Evolutionary conservation across 23 tunicate species (phyloP).

Genomic region (Ascidia mentula): DNA sequence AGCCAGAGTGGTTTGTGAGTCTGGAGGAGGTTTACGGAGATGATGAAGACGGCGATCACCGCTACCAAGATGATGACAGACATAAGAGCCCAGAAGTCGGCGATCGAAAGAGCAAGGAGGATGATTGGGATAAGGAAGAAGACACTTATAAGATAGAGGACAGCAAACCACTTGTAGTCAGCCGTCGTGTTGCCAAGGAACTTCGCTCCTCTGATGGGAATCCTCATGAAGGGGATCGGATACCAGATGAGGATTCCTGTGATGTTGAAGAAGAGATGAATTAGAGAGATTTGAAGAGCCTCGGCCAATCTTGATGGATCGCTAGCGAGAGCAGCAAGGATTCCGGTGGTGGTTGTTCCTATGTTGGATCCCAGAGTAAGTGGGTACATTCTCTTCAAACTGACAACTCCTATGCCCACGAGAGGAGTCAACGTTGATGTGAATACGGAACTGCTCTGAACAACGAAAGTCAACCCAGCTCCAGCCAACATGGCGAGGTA

Average conservation of each 20-base stretch:
- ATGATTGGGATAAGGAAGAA: conserved; percentile 70
- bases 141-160: conserved; percentile 62
- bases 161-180: conserved; percentile 90
- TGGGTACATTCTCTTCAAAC: conserved; percentile 81
- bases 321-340: conserved; percentile 61
- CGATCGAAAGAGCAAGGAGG: conserved; percentile 57
- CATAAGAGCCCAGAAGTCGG: conserved; percentile 42
- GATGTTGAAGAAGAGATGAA: conserved; percentile 85
- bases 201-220: conserved; percentile 70
- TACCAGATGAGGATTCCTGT: conserved; percentile 75
- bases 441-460: conserved; percentile 92
- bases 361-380: conserved; percentile 81
- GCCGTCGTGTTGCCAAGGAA: conserved; percentile 78
- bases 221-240: conserved; percentile 65
- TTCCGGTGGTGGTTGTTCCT: conserved; percentile 79
- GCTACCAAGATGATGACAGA: conserved; percentile 39
- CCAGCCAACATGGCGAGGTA: conserved; percentile 80
- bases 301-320: conserved; percentile 26
- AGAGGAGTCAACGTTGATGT: conserved; percentile 88
- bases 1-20: conserved; percentile 48
- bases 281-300: conserved; percentile 72
- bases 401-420: conserved; percentile 92
- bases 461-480: conserved; percentile 86
- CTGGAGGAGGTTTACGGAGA: conserved; percentile 58
- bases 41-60: conserved; percentile 39